Evolutionary conservation across 2,113 vertebrate species (phyloP).

Genomic region (Plecturocebus donacophilus): DNA sequence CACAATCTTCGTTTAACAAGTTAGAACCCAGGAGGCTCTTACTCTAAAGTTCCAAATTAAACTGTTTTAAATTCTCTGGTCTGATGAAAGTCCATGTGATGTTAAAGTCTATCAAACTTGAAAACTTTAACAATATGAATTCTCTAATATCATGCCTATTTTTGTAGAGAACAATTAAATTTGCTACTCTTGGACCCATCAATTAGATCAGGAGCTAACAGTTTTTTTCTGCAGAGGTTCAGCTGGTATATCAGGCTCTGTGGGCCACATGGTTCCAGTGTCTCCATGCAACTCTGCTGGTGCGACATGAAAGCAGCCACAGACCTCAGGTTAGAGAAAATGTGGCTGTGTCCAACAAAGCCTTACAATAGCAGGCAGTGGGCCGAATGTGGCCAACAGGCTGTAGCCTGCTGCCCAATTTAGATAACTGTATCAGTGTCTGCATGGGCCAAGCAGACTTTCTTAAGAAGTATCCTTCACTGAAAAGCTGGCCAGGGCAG

Average conservation of each 20-base stretch:
- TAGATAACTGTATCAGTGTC: not conserved
- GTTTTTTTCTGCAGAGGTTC: not conserved
- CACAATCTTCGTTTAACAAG: not conserved
- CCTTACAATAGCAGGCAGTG: not conserved
- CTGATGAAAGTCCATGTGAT: not conserved
- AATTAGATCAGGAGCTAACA: not conserved
- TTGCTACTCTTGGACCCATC: not conserved
- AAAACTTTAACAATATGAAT: not conserved
- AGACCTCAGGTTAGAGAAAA: not conserved
- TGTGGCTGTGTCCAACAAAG: not conserved
- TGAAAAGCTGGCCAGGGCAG: not conserved
- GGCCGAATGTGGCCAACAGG: not conserved
- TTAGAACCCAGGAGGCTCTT: not conserved
- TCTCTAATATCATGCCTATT: not conserved
- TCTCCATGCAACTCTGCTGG: not conserved
- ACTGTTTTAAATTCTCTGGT: not conserved
- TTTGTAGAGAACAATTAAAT: not conserved
- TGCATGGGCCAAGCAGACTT: not conserved
- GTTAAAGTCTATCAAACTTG: not conserved
- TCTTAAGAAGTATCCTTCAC: not conserved
- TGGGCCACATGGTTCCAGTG: not conserved
- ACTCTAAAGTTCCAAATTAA: constrained; percentile 22
- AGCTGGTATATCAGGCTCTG: not conserved
- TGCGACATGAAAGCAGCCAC: not conserved
- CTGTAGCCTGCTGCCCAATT: not conserved